A percentile compares a stretch with the other conserved stretches of the same genome.
These are phyloP conservation scores for Corythaixoides concolor DNA, from an alignment of 2,113 vertebrate species.

Conservation along the genomic window DNA sequence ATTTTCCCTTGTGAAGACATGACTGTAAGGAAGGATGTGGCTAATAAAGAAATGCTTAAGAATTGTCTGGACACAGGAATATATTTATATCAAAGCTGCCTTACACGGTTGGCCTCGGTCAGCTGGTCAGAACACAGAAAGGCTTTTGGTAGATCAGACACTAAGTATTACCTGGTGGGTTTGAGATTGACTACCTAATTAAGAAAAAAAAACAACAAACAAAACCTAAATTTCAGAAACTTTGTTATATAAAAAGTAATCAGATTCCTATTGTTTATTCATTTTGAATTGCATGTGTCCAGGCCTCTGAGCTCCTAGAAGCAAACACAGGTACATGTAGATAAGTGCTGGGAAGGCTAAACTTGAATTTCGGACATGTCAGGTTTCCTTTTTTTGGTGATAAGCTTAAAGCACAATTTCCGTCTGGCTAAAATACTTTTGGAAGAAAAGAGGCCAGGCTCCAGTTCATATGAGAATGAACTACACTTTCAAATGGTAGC, in stretches of 20 bases:
- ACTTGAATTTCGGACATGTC: neutral
- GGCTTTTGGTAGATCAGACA: neutral
- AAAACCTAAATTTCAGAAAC: neutral
- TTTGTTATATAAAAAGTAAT: neutral
- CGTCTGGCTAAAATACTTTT: neutral
- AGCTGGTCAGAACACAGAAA: neutral
- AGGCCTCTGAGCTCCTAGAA: neutral
- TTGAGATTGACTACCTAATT: neutral
- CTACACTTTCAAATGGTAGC: neutral
- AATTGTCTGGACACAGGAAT: neutral
- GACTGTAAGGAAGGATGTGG: neutral
- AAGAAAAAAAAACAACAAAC: neutral
- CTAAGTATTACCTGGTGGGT: neutral
- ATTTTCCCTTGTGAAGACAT: neutral
- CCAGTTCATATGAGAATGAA: neutral
- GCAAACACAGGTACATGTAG: neutral
- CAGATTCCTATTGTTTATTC: neutral
- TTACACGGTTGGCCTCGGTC: neutral
- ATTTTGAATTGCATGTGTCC: neutral
- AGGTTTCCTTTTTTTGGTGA: neutral
- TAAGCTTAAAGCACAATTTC: neutral
- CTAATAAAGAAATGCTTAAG: neutral
- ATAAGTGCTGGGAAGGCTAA: neutral
- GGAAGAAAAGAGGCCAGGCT: neutral
- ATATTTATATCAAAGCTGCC: neutral